These are phyloP conservation scores for Ochlodes sylvanus DNA, from an alignment of 2,888 invertebrate species.

Conservation along the genomic window DNA sequence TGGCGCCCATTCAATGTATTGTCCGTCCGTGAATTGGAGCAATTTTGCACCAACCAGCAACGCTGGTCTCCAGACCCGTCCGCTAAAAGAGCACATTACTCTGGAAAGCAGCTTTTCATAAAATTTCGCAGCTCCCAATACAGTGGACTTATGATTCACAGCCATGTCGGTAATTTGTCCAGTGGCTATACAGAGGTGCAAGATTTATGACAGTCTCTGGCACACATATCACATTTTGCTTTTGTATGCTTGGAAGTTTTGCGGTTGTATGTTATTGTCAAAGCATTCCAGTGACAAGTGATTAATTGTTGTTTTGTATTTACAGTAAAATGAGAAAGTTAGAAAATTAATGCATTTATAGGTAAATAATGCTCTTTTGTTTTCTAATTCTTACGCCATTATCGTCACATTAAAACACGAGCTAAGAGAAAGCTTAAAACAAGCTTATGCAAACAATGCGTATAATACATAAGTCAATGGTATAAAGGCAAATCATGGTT, in stretches of 20 bases:
- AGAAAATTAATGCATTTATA: no score
- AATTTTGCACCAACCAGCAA: constrained; percentile 47
- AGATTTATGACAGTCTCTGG: constrained; percentile 46
- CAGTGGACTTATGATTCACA: constrained; percentile 39
- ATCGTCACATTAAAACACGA: no score
- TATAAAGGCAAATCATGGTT: no score
- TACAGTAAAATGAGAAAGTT: not conserved
- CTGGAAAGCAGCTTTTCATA: constrained; percentile 5
- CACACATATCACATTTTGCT: constrained; percentile 38
- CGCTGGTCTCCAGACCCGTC: constrained; percentile 42
- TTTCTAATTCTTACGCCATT: no score
- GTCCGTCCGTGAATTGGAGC: constrained; percentile 51
- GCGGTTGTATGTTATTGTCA: constrained; percentile 26
- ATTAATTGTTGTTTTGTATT: constrained; percentile 6
- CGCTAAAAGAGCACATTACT: constrained; percentile 13
- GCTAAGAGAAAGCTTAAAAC: no score
- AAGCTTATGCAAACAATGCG: no score
- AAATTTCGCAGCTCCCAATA: constrained; percentile 38
- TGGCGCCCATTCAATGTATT: constrained; percentile 51
- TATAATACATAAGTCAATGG: no score
- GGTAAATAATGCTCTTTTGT: no score
- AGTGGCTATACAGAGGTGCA: constrained; percentile 41
- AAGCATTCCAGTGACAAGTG: constrained; percentile 20
- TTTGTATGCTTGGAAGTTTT: constrained; percentile 36
- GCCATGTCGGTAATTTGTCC: constrained; percentile 45